Base-by-base conservation (phyloP, 2,888 invertebrate genomes). In the Nomada flava region DNA sequence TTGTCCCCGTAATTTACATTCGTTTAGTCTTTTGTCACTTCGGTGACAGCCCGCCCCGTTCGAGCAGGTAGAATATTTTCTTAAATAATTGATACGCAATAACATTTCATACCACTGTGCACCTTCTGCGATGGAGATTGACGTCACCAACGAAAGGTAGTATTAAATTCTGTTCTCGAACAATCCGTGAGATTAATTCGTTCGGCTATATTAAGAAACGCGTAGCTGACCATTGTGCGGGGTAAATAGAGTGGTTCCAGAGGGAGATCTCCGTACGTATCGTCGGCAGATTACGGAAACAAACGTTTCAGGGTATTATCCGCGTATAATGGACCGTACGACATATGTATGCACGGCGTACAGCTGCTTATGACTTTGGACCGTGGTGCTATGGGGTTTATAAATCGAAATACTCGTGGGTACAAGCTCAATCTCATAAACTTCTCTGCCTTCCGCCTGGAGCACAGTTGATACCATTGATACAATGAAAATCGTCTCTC, bases 211-310 rank as follows among this genome's bases (percentile, higher is more conserved):
- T 83, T 79, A 79, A 82, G 83, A 72, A 82, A 79, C 55, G 60
- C 74, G 55, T 80, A 55, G 55, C 52, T 47, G 60, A 50, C 29
- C 47, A 84, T 84, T 84, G 76, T 84, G 29, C 5, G 42, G 53
- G n/a, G n/a, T 63, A 73, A 77, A 77, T 64, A 74, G 80, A 57
- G 71, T 65, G 42, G 67, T 64, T 65, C n/a, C 65, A 42, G 69
- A 76, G 83, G 83, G 83, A 73, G 83, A 79, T 83, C 79, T 65
- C 64, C 23, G 52, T 47, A 69, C 83, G 83, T 80, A 84, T 83
- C 84, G 84, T 80, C 80, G 80, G 63, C 74, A 83, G 84, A 84
- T 84, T 83, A 83, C 74, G 80, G 84, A 84, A 84, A 84, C 84
- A 84, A 84, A 83, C 76, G 84, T 83, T 80, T 60, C 80, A 76